Evolutionary conservation across 2,113 vertebrate species (phyloP), one percentile per base, ranked within the genome.

Genomic region (Chlamydotis undulata): DNA sequence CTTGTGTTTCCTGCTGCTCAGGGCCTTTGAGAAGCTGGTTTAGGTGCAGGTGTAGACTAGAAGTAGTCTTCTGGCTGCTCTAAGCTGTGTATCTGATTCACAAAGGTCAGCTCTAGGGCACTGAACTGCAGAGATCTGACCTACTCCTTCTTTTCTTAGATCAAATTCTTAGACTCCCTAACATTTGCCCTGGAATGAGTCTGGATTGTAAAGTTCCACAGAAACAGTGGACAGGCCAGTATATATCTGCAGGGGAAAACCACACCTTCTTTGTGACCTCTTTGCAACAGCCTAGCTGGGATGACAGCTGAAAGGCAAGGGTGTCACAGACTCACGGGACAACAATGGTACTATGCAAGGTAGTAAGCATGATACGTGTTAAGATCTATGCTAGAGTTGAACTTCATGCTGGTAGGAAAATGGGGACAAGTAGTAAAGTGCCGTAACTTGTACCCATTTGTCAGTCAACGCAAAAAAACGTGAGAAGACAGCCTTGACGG

Each of bases 321-420:
- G 21, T 64, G 10, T 31, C 50, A 37, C 12, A 85, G 67, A 90
- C 67, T 92, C 41, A 77, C 53, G 69, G 89, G 53, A 93, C 82
- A 96, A 90, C 93, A 91, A 76, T 90, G 91, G 84, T 91, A 96
- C 86, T 89, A n/a, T 75, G 74, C 74, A 95, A 92, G 56, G 74
- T 76, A 91, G 70, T 61, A 89, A 93, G 81, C 70, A 55, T 60
- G 57, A 93, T 73, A 61, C 19, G 50, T 80, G 19, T 59, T 76
- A 91, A 95, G 31, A 49, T 82, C 50, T 96, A 65, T 85, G 37
- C 45, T 83, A 77, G 53, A 15, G 59, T 61, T 75, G 39, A 83
- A 94, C 43, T 78, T 83, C 73, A 60, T 67, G 60, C 60, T 85
- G 55, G 57, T 83, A 83, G 75, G 63, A 83, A 74, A 93, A 85